Percentiles rank a stretch among this genome's conserved stretches.
phyloP scores from a whole-genome alignment of 2,888 invertebrate genomes.

The Caenorhabditis sinica region DNA sequence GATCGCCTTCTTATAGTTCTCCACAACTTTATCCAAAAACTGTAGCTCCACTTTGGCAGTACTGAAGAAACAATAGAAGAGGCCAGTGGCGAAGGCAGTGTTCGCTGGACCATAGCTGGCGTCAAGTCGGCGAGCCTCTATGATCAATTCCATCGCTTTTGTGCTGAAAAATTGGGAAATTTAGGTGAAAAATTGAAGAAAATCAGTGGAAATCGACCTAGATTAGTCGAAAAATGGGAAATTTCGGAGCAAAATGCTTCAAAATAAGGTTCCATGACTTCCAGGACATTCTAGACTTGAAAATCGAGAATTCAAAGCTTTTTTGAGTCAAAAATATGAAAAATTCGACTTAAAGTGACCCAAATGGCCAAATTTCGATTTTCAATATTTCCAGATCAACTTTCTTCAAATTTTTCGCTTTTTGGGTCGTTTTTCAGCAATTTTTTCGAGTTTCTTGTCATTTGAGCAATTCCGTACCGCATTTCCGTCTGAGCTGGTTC shows the following conservation, averaged over 20 bases:
- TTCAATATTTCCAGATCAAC: background rate
- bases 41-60: constrained; percentile 35
- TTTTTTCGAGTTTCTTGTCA: background rate
- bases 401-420: background rate
- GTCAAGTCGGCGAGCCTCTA: constrained; percentile 45
- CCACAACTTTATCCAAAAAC: constrained; percentile 48
- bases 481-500: constrained; percentile 37
- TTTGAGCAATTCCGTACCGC: constrained; percentile 21
- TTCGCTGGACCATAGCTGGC: constrained; percentile 44
- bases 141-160: constrained; percentile 50
- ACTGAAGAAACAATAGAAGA: constrained; percentile 54
- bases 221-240: background rate
- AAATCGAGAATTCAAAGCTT: no score
- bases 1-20: constrained; percentile 51
- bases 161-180: constrained; percentile 24
- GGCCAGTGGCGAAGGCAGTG: constrained; percentile 50
- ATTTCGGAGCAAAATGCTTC: background rate
- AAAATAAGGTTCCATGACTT: background rate
- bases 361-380: background rate
- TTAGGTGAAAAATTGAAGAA: background rate
- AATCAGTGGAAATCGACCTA: background rate
- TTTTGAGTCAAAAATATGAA: background rate
- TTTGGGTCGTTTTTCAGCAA: background rate
- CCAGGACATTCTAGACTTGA: background rate
- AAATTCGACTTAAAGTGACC: background rate